Conservation (phyloP, 1,140 invertebrate species). For the Drosophila sproati region DNA sequence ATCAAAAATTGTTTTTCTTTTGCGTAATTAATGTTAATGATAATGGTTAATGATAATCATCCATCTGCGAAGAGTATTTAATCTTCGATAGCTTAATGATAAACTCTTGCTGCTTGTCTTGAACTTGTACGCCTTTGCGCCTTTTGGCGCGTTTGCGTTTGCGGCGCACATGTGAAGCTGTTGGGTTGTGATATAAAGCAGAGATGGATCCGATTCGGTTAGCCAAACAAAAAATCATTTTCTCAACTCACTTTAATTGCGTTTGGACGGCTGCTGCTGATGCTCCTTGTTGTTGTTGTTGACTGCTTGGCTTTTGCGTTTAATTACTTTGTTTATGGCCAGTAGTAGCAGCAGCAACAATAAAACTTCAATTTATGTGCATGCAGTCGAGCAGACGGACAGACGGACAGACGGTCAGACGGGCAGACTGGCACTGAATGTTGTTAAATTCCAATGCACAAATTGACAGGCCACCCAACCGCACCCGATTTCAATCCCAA, state of each 20-base stretch:
- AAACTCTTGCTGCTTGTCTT: conserved; percentile 28
- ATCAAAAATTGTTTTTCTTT: no score
- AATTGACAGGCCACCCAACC: conserved; percentile 72
- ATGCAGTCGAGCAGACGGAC: conserved; percentile 21
- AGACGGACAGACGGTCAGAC: not conserved
- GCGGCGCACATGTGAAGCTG: conserved; percentile 43
- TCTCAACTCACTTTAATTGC: conserved; percentile 77
- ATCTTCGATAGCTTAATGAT: not conserved
- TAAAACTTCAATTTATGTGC: conserved; percentile 81
- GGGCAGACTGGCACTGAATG: conserved; percentile 31
- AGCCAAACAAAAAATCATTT: conserved; percentile 65
- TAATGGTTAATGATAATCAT: not conserved
- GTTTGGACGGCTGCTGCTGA: conserved; percentile 22
- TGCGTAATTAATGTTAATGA: no score
- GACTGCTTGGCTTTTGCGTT: conserved; percentile 72
- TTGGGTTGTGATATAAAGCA: conserved; percentile 56
- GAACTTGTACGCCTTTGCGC: conserved; percentile 38
- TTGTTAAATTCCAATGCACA: conserved; percentile 80
- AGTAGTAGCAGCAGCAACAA: conserved; percentile 63
- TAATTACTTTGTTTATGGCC: conserved; percentile 83
- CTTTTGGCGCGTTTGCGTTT: conserved; percentile 30
- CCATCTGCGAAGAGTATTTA: not conserved
- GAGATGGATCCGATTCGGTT: conserved; percentile 40
- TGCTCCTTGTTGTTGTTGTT: conserved; percentile 35
- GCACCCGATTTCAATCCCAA: not conserved